A percentile compares a stretch with the other conserved stretches of the same genome.
These are phyloP conservation scores for Canis aureus DNA, from an alignment of 2,113 vertebrate species.

Conservation along the genomic window DNA sequence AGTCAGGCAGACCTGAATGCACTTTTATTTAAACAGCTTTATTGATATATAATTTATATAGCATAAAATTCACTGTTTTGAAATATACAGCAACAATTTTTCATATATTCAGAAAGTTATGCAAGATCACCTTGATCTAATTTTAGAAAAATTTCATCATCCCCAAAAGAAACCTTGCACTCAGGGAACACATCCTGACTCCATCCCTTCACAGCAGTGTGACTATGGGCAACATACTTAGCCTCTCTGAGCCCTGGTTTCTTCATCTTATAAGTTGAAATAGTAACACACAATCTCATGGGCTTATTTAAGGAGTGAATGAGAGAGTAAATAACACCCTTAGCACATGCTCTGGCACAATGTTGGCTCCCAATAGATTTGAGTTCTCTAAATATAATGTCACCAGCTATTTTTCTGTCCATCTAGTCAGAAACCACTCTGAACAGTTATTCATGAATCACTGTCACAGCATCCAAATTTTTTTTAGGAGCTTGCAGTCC, in stretches of 20 bases:
- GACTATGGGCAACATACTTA: background rate
- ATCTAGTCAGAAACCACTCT: background rate
- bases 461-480: background rate
- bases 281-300: too few species aligned
- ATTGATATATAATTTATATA: background rate
- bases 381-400: background rate
- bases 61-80: background rate
- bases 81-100: background rate
- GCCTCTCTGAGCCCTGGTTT: background rate
- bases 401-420: background rate
- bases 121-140: background rate
- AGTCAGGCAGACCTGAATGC: background rate
- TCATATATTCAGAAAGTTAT: background rate
- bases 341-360: background rate
- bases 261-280: background rate
- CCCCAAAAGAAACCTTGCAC: background rate
- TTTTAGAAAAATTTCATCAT: slow-evolving; percentile 32
- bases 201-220: background rate
- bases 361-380: background rate
- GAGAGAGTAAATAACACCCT: background rate
- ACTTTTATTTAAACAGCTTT: background rate
- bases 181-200: background rate
- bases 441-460: background rate
- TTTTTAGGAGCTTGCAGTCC: background rate
- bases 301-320: background rate